A percentile compares a stretch with the other conserved stretches of the same genome.
phyloP scores from a whole-genome alignment of 2,888 invertebrate genomes.

The Pristionchus japonicus region DNA sequence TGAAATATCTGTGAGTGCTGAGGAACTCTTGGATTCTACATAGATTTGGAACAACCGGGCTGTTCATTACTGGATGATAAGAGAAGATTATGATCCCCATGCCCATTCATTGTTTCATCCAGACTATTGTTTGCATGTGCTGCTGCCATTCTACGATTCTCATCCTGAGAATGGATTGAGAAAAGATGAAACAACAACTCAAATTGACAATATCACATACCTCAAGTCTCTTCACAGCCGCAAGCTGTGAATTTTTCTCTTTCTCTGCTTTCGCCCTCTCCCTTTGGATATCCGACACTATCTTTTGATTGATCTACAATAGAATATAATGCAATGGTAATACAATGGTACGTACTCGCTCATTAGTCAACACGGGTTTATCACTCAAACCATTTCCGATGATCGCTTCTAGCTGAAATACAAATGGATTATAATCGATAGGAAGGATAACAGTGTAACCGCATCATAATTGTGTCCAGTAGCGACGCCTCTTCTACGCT shows the following conservation, averaged over 20 bases:
- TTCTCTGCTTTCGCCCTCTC: neutral
- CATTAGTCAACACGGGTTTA: neutral
- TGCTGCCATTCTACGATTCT: neutral
- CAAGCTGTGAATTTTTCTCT: too few species aligned
- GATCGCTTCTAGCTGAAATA: neutral
- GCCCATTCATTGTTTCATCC: neutral
- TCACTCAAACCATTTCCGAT: neutral
- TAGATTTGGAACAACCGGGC: neutral
- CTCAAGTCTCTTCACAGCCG: neutral
- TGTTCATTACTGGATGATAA: neutral
- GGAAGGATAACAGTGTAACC: neutral
- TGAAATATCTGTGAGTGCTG: neutral
- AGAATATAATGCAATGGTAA: neutral
- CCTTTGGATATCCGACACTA: neutral
- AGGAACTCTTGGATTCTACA: neutral
- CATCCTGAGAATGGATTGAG: neutral
- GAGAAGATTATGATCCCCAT: neutral
- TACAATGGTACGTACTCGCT: neutral
- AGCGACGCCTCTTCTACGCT: neutral
- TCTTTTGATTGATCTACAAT: neutral
- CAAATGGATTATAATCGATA: neutral
- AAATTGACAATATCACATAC: too few species aligned
- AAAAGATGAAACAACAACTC: too few species aligned
- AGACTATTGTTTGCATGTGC: neutral
- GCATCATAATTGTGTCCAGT: neutral